phyloP scores from a whole-genome alignment of 2,113 vertebrate species.

The Tympanuchus pallidicinctus region DNA sequence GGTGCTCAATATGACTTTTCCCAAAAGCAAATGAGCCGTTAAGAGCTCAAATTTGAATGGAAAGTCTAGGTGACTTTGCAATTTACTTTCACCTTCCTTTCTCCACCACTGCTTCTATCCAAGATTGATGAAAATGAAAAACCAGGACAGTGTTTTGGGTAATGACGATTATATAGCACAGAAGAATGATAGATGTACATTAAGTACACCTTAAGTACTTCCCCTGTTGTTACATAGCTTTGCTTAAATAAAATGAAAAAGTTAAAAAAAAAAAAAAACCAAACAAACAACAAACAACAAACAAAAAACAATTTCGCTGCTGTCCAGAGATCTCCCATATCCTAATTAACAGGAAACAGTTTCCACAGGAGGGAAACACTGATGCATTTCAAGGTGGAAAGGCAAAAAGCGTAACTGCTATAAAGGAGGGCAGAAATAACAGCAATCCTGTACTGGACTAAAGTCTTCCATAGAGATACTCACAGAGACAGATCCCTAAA shows the following conservation, averaged over 20 bases:
- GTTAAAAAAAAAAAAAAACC: neutral
- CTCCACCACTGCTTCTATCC: neutral
- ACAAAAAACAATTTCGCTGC: neutral
- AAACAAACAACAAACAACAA: too few relatives aligned
- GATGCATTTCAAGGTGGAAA: neutral
- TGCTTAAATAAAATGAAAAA: neutral
- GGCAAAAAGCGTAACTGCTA: neutral
- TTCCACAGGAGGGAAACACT: neutral
- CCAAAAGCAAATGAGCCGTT: neutral
- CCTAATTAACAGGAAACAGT: slow-evolving; percentile 5
- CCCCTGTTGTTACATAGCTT: accelerated
- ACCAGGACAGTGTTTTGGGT: neutral
- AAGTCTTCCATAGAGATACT: neutral
- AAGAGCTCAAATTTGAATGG: neutral
- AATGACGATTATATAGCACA: neutral
- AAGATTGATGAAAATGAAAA: neutral
- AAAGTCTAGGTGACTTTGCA: neutral
- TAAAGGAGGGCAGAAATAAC: neutral
- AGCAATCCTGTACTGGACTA: neutral
- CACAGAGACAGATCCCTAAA: neutral
- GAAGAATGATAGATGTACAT: neutral
- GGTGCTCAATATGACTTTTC: slow-evolving; percentile 19
- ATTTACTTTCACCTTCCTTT: neutral
- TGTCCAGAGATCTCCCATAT: neutral
- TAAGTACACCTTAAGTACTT: neutral